phyloP scores from a whole-genome alignment of 2,113 vertebrate species.

The Dendropsophus ebraccatus region DNA sequence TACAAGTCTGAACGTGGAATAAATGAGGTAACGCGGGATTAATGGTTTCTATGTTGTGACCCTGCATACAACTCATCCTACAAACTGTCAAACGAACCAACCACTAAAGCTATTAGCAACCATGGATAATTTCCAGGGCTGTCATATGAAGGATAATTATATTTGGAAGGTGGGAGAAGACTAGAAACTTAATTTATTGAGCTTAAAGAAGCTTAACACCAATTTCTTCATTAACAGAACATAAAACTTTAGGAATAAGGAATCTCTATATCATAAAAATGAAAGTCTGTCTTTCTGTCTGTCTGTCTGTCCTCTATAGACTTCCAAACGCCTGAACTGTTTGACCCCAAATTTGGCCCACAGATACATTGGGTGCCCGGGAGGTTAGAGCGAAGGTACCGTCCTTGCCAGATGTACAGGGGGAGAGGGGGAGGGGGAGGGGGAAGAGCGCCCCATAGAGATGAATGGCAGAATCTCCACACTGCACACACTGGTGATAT shows the following conservation, averaged over 20 bases:
- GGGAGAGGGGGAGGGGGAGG: too few relatives aligned
- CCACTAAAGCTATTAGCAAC: neutral
- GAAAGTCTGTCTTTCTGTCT: too few relatives aligned
- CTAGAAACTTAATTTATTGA: slow-evolving; percentile 18
- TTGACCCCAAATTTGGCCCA: too few relatives aligned
- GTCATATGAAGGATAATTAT: slow-evolving; percentile 47
- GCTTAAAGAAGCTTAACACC: neutral
- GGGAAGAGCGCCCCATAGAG: too few relatives aligned
- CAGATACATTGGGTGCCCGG: too few relatives aligned
- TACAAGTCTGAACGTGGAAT: neutral
- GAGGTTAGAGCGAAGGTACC: too few relatives aligned
- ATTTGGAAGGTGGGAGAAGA: slow-evolving; percentile 5
- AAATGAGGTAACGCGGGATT: neutral
- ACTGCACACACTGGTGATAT: too few relatives aligned
- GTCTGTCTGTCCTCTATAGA: too few relatives aligned
- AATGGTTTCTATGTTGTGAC: neutral
- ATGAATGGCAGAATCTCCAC: too few relatives aligned
- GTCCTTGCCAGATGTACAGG: too few relatives aligned
- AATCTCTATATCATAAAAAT: too few relatives aligned
- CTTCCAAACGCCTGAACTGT: too few relatives aligned
- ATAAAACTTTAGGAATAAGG: neutral
- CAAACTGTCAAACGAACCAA: neutral
- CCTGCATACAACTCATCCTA: neutral
- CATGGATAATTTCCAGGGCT: slow-evolving; percentile 44
- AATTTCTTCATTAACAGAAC: neutral